Conservation (phyloP, 2,113 vertebrate species). For the Microcebus lehilahytsara region DNA sequence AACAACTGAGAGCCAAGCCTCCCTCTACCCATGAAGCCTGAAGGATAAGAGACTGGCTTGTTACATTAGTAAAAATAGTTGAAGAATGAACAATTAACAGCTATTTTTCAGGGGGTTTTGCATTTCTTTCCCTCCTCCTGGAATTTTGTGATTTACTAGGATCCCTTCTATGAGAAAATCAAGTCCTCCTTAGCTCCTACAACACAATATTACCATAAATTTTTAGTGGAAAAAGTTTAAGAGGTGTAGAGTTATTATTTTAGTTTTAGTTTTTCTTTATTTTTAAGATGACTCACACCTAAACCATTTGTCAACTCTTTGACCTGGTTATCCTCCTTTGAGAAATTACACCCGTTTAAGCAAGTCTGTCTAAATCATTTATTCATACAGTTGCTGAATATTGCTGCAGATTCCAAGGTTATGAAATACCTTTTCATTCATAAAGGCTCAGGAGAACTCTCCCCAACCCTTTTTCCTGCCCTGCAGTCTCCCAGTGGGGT, state of each 20-base stretch:
- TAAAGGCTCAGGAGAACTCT: neutral
- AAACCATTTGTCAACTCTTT: conserved; percentile 37
- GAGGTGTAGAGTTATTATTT: conserved; percentile 24
- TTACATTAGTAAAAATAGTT: conserved; percentile 65
- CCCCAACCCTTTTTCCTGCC: neutral
- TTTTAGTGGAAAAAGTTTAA: neutral
- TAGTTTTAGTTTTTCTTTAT: conserved; percentile 9
- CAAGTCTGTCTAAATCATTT: conserved; percentile 52
- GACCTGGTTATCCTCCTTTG: conserved; percentile 39
- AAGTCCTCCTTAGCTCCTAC: neutral
- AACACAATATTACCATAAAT: neutral
- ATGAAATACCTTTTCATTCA: conserved; percentile 8
- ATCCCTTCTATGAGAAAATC: neutral
- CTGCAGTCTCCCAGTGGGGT: neutral
- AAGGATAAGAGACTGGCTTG: conserved; percentile 39
- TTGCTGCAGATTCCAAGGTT: conserved; percentile 14
- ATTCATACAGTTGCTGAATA: neutral
- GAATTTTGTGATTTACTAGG: conserved; percentile 6
- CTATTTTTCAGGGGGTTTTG: neutral
- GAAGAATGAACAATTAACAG: conserved; percentile 60
- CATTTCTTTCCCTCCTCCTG: conserved; percentile 35
- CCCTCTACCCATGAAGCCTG: neutral
- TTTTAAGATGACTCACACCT: conserved; percentile 50
- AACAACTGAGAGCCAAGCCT: neutral
- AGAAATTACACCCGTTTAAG: conserved; percentile 53